Base-by-base conservation (phyloP, 2,113 vertebrate species). In the Tachycineta bicolor region DNA sequence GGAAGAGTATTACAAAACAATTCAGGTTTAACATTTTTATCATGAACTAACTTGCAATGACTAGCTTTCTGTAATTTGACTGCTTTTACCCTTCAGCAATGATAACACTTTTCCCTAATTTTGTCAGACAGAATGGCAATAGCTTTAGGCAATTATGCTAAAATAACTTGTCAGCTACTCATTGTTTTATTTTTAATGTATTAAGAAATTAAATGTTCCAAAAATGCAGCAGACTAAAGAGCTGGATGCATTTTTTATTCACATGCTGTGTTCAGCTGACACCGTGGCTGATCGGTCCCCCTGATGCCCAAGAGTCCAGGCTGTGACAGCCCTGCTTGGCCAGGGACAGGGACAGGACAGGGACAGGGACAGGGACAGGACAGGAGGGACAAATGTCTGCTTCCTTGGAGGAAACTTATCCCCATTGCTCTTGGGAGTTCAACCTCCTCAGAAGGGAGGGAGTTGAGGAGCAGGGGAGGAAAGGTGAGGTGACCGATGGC, bases 151-250 rank as follows among this genome's bases (percentile, higher is more conserved):
- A 96, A 75, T 94, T 87, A 76, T 37, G 33, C 70, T 91, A 78
- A 95, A 96, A 70, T 41, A 93, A 92, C 62, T 89, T 94, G 73
- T 94, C 89, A 70, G 63, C n/a, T 90, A 67, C 41, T 95, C 33
- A 37, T 94, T 94, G 82, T 74, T 95, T 96, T 84, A 69, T 83
- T 96, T 94, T 85, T 82, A 92, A 83, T 79, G 62, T 52, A 37
- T 85, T 62, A 74, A 87, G 46, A 58, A 91, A 91, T 88, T 37
- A 85, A 80, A 76, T 55, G 34, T 39, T 91, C 77, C 53, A 67
- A 83, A 83, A 85, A 88, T 20, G 43, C 31, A 90, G 5, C 19
- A 50, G 50, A 18, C 21, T 37, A 23, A 73, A 44, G 50, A 83
- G 41, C 63, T 63, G 78, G 55, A 79, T 69, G 12, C 21, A 22